A percentile compares a stretch with the other conserved stretches of the same genome.
phyloP scores from a whole-genome alignment of 2,113 vertebrate genomes.

The Pluvianellus socialis region DNA sequence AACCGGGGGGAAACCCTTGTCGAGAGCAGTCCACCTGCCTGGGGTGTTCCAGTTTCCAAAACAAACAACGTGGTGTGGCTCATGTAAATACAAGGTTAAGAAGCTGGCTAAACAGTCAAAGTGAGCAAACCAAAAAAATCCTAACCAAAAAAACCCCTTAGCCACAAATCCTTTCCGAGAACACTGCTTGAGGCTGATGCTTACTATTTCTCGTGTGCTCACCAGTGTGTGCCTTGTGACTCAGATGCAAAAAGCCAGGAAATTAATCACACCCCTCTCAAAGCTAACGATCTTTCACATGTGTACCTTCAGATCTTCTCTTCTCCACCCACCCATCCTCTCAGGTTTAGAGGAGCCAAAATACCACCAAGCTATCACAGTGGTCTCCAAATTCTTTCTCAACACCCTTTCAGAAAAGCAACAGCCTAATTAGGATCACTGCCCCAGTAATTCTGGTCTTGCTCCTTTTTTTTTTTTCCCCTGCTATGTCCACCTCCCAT shows the following conservation, averaged over 20 bases:
- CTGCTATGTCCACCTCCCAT: background rate
- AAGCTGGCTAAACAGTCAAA: background rate
- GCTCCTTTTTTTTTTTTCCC: too few species aligned
- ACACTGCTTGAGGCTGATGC: background rate
- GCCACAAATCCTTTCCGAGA: background rate
- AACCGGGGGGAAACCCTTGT: background rate
- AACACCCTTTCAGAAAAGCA: background rate
- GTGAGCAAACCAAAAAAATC: background rate
- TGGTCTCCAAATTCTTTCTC: background rate
- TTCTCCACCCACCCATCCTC: background rate
- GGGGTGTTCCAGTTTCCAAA: slow-evolving; percentile 2
- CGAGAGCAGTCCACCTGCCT: background rate
- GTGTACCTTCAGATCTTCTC: background rate
- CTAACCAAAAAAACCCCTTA: background rate
- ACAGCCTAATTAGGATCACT: background rate
- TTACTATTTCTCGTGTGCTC: background rate
- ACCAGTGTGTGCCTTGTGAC: background rate
- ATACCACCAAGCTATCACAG: background rate
- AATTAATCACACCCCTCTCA: background rate
- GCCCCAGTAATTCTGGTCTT: background rate
- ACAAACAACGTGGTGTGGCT: background rate
- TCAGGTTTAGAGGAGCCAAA: background rate
- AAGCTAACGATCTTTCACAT: background rate
- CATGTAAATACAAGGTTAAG: background rate
- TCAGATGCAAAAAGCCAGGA: background rate